Evolutionary conservation across 2,797 vertebrate species (phyloP).

Genomic region (Hylomyscus alleni): DNA sequence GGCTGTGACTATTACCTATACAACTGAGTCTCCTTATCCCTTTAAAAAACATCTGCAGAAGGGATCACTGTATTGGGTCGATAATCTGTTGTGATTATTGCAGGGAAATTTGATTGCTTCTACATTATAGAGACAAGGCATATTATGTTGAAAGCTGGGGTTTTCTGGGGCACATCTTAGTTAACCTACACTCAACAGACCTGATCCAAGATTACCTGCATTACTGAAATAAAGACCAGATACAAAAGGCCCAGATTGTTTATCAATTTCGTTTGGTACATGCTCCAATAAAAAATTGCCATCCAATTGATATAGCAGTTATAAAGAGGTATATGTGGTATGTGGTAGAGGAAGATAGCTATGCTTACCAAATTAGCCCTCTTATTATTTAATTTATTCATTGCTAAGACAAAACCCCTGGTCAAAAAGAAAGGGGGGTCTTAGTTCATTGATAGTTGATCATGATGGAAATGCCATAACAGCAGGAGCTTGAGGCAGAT

Average conservation of each 20-base stretch:
- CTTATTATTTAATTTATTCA: neutral
- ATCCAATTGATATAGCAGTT: neutral
- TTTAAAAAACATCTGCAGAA: slow-evolving; percentile 20
- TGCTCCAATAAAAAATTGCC: neutral
- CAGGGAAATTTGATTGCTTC: neutral
- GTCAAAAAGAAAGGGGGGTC: neutral
- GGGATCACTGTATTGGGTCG: neutral
- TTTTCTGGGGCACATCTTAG: slow-evolving; percentile 8
- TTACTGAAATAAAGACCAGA: slow-evolving; percentile 12
- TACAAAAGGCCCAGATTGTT: slow-evolving; percentile 23
- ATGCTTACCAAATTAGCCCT: neutral
- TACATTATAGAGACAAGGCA: neutral
- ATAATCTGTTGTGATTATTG: neutral
- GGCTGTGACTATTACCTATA: neutral
- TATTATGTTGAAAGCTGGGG: neutral
- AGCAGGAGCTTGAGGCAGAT: neutral
- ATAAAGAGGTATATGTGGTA: neutral
- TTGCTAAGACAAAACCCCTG: neutral
- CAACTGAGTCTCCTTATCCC: neutral
- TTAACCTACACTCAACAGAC: slow-evolving; percentile 8
- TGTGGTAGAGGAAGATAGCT: slow-evolving; percentile 23
- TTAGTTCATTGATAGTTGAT: neutral
- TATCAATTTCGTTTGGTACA: neutral
- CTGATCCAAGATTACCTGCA: neutral
- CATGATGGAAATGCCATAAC: neutral